phyloP scores from a whole-genome alignment of 2,888 invertebrate genomes.

The Aphodius sticticus region DNA sequence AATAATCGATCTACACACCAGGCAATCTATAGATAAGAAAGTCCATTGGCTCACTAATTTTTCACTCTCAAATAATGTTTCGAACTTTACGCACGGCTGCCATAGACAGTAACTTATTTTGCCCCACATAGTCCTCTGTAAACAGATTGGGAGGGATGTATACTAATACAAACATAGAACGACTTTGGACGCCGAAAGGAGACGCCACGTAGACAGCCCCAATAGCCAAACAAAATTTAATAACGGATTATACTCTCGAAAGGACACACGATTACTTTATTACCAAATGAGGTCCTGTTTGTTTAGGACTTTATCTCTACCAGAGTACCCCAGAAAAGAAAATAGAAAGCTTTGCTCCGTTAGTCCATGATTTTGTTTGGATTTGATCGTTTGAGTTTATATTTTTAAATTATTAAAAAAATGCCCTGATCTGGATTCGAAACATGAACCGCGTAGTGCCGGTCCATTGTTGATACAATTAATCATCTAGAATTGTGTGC shows the following conservation, averaged over 20 bases:
- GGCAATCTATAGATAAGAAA: no score
- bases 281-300: not conserved
- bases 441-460: no score
- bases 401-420: no score
- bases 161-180: not conserved
- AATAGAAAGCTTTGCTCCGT: not conserved
- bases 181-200: not conserved
- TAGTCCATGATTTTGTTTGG: no score
- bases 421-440: no score
- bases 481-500: no score
- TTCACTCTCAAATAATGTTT: not conserved
- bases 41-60: no score
- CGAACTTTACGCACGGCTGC: not conserved
- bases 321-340: not conserved
- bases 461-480: no score
- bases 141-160: not conserved
- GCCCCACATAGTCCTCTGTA: not conserved
- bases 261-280: not conserved
- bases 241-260: not conserved
- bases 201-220: not conserved
- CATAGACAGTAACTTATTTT: not conserved
- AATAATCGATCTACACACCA: no score
- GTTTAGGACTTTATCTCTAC: not conserved
- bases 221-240: not conserved
- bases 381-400: no score